Evolutionary conservation across 2,888 invertebrate species (phyloP).

Genomic region (Zaprionus bogoriensis): DNA sequence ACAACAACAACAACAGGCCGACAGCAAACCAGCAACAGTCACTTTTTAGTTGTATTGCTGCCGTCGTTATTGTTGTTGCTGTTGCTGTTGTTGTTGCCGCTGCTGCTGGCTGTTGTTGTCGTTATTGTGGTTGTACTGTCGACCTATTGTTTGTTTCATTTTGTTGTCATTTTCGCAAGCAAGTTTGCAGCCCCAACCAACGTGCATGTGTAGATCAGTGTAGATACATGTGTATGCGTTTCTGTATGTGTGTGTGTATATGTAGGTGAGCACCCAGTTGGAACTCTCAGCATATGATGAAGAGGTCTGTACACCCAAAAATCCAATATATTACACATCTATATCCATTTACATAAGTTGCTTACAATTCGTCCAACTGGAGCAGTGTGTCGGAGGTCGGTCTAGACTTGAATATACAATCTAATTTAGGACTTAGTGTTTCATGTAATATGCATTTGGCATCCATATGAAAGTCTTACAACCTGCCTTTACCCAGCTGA

Average conservation of each 20-base stretch:
- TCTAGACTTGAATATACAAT: no score
- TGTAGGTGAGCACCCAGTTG: conserved; percentile 23
- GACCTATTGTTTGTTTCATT: conserved; percentile 69
- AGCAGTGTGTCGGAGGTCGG: no score
- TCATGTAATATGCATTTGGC: no score
- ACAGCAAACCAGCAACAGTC: conserved; percentile 48
- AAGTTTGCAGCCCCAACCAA: conserved; percentile 41
- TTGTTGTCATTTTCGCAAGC: conserved; percentile 70
- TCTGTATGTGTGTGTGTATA: conserved; percentile 28
- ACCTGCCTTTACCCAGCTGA: no score
- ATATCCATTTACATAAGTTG: background rate
- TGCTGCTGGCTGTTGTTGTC: conserved; percentile 12
- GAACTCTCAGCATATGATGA: conserved; percentile 1
- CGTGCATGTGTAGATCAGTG: conserved; percentile 12
- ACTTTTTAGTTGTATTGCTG: conserved; percentile 54
- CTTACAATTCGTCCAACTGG: no score
- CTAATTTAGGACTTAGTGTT: no score
- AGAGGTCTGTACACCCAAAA: background rate
- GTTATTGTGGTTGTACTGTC: conserved; percentile 52
- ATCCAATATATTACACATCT: background rate
- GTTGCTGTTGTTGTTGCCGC: conserved; percentile 41
- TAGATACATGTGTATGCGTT: conserved; percentile 9
- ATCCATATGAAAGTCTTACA: no score
- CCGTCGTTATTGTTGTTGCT: conserved; percentile 21
- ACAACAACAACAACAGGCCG: conserved; percentile 31